These are phyloP conservation scores for Eleginops maclovinus DNA, from an alignment of 2,113 vertebrate species.

Conservation along the genomic window DNA sequence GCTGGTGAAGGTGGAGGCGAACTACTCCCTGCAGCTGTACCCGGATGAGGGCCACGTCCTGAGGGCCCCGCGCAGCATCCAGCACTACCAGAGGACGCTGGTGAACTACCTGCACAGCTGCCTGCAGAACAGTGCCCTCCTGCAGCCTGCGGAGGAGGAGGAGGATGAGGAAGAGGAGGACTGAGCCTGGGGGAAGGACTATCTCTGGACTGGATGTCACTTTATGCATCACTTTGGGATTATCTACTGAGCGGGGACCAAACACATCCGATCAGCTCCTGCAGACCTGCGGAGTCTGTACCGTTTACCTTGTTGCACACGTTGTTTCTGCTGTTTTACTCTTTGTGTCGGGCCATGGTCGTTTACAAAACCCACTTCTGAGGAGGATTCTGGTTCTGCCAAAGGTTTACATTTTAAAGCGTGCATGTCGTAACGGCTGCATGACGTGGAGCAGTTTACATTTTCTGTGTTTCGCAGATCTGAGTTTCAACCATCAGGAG, in stretches of 20 bases:
- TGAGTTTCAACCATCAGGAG: conserved; percentile 31
- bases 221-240: conserved; percentile 67
- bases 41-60: conserved; percentile 86
- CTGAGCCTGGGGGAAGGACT: conserved; percentile 67
- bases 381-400: conserved; percentile 47
- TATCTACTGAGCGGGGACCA: conserved; percentile 74
- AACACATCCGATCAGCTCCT: conserved; percentile 60
- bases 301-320: conserved; percentile 59
- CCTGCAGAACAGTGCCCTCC: conserved; percentile 75
- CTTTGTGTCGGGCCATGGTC: conserved; percentile 51
- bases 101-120: conserved; percentile 83
- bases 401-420: conserved; percentile 74
- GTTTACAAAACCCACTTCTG: conserved; percentile 61
- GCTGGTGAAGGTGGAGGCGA: conserved; percentile 84
- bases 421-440: conserved; percentile 83
- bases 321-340: conserved; percentile 61
- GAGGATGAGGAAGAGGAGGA: conserved; percentile 81
- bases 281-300: too few relatives aligned
- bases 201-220: conserved; percentile 50
- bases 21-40: conserved; percentile 87
- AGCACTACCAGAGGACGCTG: conserved; percentile 82
- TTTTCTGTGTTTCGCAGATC: conserved; percentile 57
- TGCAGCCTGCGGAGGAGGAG: conserved; percentile 60
- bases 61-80: conserved; percentile 76
- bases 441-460: conserved; percentile 75